Evolutionary conservation across 2,888 invertebrate species (phyloP).

Genomic region (Temnothorax ravouxi): DNA sequence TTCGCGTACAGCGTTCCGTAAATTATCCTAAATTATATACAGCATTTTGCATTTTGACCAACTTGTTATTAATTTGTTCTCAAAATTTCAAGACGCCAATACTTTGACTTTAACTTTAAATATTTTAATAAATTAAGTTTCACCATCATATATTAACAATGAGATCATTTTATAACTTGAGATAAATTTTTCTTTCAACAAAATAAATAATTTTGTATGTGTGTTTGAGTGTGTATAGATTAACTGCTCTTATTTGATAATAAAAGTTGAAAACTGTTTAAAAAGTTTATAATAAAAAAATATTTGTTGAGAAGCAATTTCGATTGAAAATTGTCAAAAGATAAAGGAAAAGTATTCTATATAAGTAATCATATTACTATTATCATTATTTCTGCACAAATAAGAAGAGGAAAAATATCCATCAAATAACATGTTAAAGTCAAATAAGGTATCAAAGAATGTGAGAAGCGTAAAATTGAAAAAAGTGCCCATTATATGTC

Average conservation of each 20-base stretch:
- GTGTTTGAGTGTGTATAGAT: neutral
- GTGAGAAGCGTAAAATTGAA: neutral
- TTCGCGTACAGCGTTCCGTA: neutral
- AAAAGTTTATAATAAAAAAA: neutral
- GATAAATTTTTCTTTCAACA: neutral
- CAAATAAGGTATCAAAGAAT: neutral
- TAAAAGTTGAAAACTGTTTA: neutral
- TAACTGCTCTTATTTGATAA: neutral
- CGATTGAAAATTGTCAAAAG: neutral
- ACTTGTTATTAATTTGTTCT: neutral
- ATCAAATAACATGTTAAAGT: neutral
- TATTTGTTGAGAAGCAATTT: constrained; percentile 1
- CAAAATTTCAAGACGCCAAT: neutral
- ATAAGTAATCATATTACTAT: neutral
- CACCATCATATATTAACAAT: neutral
- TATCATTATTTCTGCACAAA: neutral
- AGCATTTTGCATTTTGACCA: neutral
- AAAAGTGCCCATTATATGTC: neutral
- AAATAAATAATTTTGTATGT: neutral
- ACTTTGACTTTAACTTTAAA: neutral
- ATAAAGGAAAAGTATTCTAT: neutral
- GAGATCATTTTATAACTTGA: neutral
- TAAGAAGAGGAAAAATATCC: neutral
- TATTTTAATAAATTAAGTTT: neutral
- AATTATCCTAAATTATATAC: neutral